Conservation (phyloP, 2,113 vertebrate species). For the Macrotis lagotis region DNA sequence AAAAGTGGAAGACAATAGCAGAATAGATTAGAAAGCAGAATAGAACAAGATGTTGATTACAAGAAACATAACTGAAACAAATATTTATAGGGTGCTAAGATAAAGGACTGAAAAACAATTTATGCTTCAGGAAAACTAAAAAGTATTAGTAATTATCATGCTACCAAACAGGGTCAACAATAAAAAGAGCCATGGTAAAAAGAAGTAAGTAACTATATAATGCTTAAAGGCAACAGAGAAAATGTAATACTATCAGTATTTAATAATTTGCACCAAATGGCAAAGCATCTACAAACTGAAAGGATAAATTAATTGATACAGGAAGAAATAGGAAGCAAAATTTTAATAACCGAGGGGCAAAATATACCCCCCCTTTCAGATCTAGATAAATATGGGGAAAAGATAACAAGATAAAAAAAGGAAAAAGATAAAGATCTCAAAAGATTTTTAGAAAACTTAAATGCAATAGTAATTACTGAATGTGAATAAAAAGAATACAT, state of each 20-base stretch:
- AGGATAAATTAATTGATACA: background rate
- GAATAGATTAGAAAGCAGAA: background rate
- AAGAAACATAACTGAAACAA: background rate
- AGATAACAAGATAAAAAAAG: too few relatives aligned
- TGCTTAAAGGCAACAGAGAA: background rate
- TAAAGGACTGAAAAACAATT: background rate
- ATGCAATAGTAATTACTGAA: too few relatives aligned
- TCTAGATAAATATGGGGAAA: too few relatives aligned
- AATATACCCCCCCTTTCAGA: background rate
- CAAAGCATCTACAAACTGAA: background rate
- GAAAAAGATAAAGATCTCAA: too few relatives aligned
- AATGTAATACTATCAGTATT: background rate
- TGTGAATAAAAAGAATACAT: too few relatives aligned
- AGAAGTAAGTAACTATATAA: background rate
- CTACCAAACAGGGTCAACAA: background rate
- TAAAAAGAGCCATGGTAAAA: background rate
- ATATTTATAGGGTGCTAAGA: background rate
- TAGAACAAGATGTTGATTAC: background rate
- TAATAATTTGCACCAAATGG: background rate
- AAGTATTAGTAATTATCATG: background rate
- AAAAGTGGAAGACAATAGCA: background rate
- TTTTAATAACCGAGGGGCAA: background rate
- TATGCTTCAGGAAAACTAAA: background rate
- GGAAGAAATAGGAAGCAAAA: background rate
- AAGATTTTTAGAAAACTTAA: too few relatives aligned